Evolutionary conservation across 1,140 invertebrate genomes (phyloP), one percentile per base, ranked within the genome.

Genomic region (Drosophila ironensis): DNA sequence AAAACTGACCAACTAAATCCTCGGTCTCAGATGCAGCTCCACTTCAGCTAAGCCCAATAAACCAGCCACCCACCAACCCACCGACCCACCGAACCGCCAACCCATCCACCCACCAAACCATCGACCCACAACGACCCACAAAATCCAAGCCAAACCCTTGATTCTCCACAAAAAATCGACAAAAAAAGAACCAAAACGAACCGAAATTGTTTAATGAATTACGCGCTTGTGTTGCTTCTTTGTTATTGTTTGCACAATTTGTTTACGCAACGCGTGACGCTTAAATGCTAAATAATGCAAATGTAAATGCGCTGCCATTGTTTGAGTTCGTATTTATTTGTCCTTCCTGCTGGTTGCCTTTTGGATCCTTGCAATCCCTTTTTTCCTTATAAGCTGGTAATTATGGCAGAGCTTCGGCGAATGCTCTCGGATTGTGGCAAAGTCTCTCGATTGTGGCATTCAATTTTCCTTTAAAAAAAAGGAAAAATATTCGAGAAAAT

Each of bases 211-310:
- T 84, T 84, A 84, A 84, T 84, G 80, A 84, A 80, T 84, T 86
- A 73, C 74, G 73, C 80, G 73, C 50, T 70, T 50, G 57, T 75
- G 59, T 53, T 56, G 52, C 53, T 57, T 47, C 52, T 61, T 67
- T 72, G 56, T 54, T 84, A 35, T 61, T 84, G 57, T 78, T 84
- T 86, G 64, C 69, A 80, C 73, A 84, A 84, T 86, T 84, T 84
- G 78, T 86, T 84, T 84, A 86, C 78, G 80, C 78, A 84, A 86
- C 75, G 80, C 80, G 80, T 75, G 81, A 87, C 78, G 78, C 80
- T 84, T 84, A 84, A 84, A 84, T 84, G 81, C 81, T 84, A 84
- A 84, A 84, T 80, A 84, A 84, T 84, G 80, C 80, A 84, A 84
- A 84, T 84, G 74, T 72, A 84, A 74, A 86, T 87, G 71, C 70